Evolutionary conservation across 2,888 invertebrate genomes (phyloP), one percentile per base, ranked within the genome.

Genomic region (Tuta absoluta): DNA sequence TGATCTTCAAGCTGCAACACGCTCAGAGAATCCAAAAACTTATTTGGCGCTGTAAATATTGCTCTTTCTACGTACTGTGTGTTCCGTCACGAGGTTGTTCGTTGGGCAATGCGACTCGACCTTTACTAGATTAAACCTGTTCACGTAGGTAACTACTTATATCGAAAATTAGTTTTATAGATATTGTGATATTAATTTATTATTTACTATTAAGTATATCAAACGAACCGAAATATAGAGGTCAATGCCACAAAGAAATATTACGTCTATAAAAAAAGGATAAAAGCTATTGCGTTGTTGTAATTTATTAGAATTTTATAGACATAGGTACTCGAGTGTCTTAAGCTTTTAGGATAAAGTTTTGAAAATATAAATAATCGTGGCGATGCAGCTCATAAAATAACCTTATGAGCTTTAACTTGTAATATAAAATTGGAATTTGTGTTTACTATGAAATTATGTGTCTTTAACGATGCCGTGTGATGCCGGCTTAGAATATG

Each of bases 91-190:
- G 70, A 71, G 69, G 72, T 67, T 71, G 64, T 23, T 66, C 65
- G 68, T 80, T 78, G 77, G 72, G 78, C 71, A 81, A 80, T 77
- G 75, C 69, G 67, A 71, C 68, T 75, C 68, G 77, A 76, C 77
- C 77, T 77, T 75, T 75, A 71, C 66, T 67, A 64, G 72, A 64
- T 64, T 56, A 65, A 67, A 65, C 63, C 24, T 62, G 62, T 67
- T 73, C 69, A 21, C 57, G 64, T 67, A 67, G 7, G 19, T 48
- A 48, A 19, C 48, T 48, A 53, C 51, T 53, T 66, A 41, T 41
- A 17, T 49, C 17, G 56, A 7, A 56, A 33, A 56, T 56, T 53
- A 56, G 62, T 63, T 61, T 62, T 67, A 66, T 67, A 70, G 19
- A 69, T 58, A 68, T 17, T 19, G 11, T 10, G 19, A 19, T 68